These are phyloP conservation scores for Laupala kohalensis DNA, from an alignment of 1,140 invertebrate species.

Conservation along the genomic window DNA sequence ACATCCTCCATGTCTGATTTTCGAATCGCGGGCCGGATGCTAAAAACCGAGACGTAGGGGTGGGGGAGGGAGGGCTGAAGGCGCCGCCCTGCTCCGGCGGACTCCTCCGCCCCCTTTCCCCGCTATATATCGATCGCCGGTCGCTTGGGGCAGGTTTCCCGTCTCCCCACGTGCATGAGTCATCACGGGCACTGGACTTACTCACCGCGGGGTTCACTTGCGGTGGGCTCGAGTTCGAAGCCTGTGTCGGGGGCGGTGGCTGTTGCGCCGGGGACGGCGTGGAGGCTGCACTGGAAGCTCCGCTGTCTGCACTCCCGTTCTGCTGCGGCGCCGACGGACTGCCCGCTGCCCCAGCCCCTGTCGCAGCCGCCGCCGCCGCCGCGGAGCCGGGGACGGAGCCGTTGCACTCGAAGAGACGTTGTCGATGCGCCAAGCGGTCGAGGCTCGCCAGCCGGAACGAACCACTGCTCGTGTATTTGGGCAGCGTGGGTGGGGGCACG, in stretches of 20 bases:
- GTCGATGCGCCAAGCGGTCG: slow-evolving; percentile 52
- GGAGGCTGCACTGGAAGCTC: too few relatives aligned
- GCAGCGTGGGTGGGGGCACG: slow-evolving; percentile 48
- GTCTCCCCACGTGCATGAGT: not conserved
- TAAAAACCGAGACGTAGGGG: not conserved
- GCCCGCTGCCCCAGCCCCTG: not conserved
- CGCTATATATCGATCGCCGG: not conserved
- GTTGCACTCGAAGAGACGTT: slow-evolving; percentile 45
- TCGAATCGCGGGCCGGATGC: too few relatives aligned
- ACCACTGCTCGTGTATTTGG: slow-evolving; percentile 40
- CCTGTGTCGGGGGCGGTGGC: not conserved
- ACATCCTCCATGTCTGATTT: too few relatives aligned
- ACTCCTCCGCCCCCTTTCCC: not conserved
- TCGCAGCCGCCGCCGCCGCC: not conserved
- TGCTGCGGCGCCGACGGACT: too few relatives aligned
- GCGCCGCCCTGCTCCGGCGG: too few relatives aligned
- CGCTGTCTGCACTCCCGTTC: too few relatives aligned
- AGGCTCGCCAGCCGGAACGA: slow-evolving; percentile 50
- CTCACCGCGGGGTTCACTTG: not conserved
- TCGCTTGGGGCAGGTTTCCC: not conserved
- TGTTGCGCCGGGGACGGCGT: too few relatives aligned
- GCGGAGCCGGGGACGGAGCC: not conserved
- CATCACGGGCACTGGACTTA: not conserved
- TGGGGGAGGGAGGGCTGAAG: too few relatives aligned
- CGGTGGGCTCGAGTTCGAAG: not conserved